Conservation (phyloP, 2,113 vertebrate species). For the Peucedramus taeniatus region DNA sequence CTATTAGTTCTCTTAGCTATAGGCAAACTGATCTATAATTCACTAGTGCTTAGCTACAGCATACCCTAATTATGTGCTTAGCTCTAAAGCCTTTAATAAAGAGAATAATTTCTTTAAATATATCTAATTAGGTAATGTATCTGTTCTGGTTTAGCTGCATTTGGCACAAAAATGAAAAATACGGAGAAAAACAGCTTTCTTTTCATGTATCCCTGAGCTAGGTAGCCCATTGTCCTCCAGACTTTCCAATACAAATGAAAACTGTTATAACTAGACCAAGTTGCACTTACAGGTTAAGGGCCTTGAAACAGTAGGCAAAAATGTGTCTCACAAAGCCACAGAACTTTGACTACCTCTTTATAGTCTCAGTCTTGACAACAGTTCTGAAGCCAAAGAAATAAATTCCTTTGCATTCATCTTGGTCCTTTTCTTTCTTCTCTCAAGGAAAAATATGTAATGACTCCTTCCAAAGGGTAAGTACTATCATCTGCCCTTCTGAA, state of each 20-base stretch:
- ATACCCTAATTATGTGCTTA: constrained; percentile 31
- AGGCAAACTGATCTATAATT: constrained; percentile 10
- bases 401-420: neutral
- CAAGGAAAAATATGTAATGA: neutral
- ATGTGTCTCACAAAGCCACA: neutral
- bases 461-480: neutral
- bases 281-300: neutral
- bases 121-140: constrained; percentile 11
- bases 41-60: neutral
- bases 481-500: neutral
- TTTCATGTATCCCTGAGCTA: neutral
- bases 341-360: neutral
- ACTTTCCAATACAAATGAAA: neutral
- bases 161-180: constrained; percentile 10
- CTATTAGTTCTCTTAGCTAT: neutral
- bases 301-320: neutral
- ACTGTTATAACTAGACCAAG: neutral
- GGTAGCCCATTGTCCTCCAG: neutral
- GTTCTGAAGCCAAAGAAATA: neutral
- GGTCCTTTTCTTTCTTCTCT: neutral
- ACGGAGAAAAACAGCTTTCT: neutral
- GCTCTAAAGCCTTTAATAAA: constrained; percentile 44
- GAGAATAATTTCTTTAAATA: constrained; percentile 25
- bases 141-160: neutral
- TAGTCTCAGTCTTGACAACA: neutral